phyloP scores from a whole-genome alignment of 2,113 vertebrate genomes.

The Equus przewalskii region DNA sequence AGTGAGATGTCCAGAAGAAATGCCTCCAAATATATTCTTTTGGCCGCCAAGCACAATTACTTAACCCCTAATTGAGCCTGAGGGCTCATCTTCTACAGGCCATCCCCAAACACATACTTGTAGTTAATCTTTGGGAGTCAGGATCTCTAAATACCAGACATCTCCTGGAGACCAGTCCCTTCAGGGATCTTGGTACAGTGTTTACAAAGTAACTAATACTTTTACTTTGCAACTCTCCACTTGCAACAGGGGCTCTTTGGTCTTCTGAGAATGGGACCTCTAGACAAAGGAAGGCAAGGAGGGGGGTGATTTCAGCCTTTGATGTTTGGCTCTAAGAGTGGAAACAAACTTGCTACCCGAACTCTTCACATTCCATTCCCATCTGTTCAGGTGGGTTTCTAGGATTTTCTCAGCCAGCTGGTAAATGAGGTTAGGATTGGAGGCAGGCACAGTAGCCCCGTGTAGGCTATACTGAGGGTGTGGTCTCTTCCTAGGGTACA shows the following conservation, averaged over 20 bases:
- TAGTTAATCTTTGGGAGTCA: neutral
- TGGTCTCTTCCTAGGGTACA: neutral
- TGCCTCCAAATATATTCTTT: neutral
- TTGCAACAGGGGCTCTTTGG: neutral
- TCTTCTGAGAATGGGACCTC: neutral
- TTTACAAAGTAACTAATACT: conserved; percentile 49
- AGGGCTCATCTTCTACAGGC: neutral
- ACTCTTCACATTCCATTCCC: neutral
- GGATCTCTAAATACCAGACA: neutral
- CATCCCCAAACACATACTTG: neutral
- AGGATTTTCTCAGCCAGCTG: neutral
- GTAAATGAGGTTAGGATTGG: neutral
- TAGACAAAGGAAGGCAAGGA: neutral
- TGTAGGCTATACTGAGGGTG: neutral
- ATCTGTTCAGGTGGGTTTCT: neutral
- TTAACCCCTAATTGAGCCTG: neutral
- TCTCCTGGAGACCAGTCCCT: conserved; percentile 43
- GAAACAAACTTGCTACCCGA: neutral
- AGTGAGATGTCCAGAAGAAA: neutral
- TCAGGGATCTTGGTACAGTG: neutral
- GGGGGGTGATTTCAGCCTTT: neutral
- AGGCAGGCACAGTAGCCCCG: neutral
- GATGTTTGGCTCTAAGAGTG: neutral
- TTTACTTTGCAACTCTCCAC: neutral
- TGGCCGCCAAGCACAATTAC: neutral